phyloP scores from a whole-genome alignment of 1,140 invertebrate species.

The Drosophila kurseongensis region DNA sequence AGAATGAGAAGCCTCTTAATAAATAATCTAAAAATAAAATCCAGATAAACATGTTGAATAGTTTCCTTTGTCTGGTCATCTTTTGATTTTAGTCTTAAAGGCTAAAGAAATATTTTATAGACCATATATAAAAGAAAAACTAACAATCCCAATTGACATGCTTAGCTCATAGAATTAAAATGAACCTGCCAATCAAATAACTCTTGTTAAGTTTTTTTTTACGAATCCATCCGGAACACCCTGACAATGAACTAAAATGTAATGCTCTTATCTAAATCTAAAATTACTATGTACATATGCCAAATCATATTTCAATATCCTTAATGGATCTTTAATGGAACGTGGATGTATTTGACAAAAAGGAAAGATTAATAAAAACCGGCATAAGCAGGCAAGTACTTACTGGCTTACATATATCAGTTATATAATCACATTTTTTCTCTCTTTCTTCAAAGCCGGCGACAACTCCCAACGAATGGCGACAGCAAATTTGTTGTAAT shows the following conservation, averaged over 20 bases:
- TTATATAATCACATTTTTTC: slow-evolving; percentile 48
- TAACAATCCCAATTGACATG: too few species aligned
- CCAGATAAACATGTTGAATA: neutral
- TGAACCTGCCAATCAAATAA: too few species aligned
- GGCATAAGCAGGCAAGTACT: slow-evolving; percentile 14
- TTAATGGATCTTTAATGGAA: slow-evolving; percentile 46
- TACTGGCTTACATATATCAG: slow-evolving; percentile 23
- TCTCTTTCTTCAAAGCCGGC: slow-evolving; percentile 33
- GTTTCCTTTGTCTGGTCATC: neutral
- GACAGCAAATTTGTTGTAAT: slow-evolving; percentile 80
- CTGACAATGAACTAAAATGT: neutral
- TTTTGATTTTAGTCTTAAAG: too few species aligned
- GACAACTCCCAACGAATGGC: slow-evolving; percentile 62
- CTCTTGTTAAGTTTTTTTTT: too few species aligned
- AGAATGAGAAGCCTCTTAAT: neutral
- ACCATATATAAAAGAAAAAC: neutral
- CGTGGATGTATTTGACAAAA: slow-evolving; percentile 33
- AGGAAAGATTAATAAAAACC: slow-evolving; percentile 28
- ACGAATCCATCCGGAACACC: neutral
- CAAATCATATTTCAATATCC: slow-evolving; percentile 47
- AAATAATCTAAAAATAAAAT: neutral
- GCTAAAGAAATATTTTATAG: neutral
- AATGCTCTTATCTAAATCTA: slow-evolving; percentile 19
- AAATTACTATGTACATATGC: slow-evolving; percentile 15
- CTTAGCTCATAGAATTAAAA: too few species aligned